Evolutionary conservation across 35 echinoderm and acorn worm species (phyloP).

Genomic region (Heliocidaris erythrogramma): DNA sequence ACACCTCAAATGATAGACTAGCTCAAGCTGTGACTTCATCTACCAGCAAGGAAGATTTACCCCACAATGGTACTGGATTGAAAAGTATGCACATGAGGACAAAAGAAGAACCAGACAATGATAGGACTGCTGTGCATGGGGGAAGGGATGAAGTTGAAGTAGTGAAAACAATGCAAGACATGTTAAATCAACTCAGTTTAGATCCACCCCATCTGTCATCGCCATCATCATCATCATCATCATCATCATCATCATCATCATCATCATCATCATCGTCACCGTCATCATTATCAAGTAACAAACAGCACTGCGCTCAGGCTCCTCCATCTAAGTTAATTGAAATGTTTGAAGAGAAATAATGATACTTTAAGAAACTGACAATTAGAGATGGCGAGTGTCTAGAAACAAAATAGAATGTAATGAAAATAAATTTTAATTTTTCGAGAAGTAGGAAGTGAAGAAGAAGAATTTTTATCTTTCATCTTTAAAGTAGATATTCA

Average conservation of each 20-base stretch:
- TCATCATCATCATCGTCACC: neutral
- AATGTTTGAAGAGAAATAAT: constrained; percentile 37
- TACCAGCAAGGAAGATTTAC: neutral
- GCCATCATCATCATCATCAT: neutral
- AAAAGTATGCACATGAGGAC: neutral
- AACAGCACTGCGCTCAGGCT: neutral
- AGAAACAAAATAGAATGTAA: no score
- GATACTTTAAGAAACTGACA: neutral
- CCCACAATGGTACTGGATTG: neutral
- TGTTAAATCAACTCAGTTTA: constrained; percentile 43
- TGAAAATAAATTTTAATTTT: no score
- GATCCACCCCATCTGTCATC: neutral
- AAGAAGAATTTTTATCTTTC: no score
- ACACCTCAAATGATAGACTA: neutral
- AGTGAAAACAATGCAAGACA: constrained; percentile 1
- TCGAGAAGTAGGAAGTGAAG: no score
- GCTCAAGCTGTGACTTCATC: neutral
- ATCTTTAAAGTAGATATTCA: no score
- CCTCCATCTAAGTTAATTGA: constrained; percentile 43
- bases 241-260: neutral
- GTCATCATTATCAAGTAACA: neutral
- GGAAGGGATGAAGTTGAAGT: neutral
- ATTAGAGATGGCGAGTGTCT: neutral
- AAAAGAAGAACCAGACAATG: neutral
- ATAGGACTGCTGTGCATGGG: neutral